Percentiles rank a stretch among this genome's conserved stretches.
These are phyloP conservation scores for Chromoteleia sp. DNA, from an alignment of 2,888 invertebrate species.

Conservation along the genomic window DNA sequence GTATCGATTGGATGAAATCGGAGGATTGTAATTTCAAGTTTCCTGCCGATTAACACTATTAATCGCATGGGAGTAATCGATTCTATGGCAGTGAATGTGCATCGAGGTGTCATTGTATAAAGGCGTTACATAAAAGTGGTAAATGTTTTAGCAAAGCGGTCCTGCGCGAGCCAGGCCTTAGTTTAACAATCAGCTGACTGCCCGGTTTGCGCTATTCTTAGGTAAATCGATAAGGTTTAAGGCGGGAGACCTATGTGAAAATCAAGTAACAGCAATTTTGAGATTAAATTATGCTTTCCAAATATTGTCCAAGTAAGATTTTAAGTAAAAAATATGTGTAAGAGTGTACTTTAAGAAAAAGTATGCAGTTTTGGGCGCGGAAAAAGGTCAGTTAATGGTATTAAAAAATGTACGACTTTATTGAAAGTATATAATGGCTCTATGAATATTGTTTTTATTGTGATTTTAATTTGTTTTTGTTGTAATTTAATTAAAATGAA, in stretches of 20 bases:
- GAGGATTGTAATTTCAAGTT: constrained; percentile 5
- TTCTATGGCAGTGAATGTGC: constrained; percentile 51
- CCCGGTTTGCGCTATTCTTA: constrained; percentile 22
- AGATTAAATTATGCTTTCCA: too few species aligned
- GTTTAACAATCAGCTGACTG: constrained; percentile 34
- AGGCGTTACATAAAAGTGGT: constrained; percentile 47
- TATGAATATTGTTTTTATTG: too few species aligned
- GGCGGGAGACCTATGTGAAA: background rate
- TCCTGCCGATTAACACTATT: background rate
- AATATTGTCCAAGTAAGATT: too few species aligned
- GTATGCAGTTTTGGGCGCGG: too few species aligned
- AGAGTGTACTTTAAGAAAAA: too few species aligned
- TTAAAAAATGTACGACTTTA: too few species aligned
- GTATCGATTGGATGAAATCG: background rate
- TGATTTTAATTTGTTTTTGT: too few species aligned
- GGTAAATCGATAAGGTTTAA: constrained; percentile 36
- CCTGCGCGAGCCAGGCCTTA: constrained; percentile 3
- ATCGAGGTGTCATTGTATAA: constrained; percentile 48
- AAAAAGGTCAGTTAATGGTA: too few species aligned
- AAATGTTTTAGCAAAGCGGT: constrained; percentile 10
- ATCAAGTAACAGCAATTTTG: background rate
- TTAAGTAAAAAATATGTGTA: too few species aligned
- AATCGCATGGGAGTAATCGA: constrained; percentile 35
- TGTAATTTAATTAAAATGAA: too few species aligned
- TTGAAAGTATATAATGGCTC: too few species aligned